phyloP scores from a whole-genome alignment of 1,140 invertebrate species.

The Copidosoma floridanum region DNA sequence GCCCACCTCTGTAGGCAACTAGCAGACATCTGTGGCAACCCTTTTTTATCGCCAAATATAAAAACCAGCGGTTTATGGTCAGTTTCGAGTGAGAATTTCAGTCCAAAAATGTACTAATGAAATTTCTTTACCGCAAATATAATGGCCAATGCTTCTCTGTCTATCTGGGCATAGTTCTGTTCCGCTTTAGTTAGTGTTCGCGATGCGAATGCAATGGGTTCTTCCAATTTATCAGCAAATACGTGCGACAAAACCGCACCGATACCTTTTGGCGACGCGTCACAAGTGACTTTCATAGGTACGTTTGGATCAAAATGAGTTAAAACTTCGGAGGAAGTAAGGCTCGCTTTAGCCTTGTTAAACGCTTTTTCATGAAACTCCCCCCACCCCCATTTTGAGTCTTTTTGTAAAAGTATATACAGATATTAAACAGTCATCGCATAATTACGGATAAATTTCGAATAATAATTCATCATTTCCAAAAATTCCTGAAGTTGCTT shows the following conservation, averaged over 20 bases:
- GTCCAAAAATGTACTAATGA: neutral
- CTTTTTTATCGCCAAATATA: constrained; percentile 46
- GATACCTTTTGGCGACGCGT: too few relatives aligned
- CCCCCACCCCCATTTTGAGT: neutral
- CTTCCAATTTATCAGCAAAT: neutral
- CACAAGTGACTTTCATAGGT: constrained; percentile 5
- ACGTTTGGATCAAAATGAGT: neutral
- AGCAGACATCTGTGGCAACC: constrained; percentile 28
- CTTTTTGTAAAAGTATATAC: neutral
- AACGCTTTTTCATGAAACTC: neutral
- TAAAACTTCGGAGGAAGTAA: constrained; percentile 2
- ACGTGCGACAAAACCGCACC: constrained; percentile 2
- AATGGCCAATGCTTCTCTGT: too few relatives aligned
- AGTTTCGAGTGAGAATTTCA: constrained; percentile 24
- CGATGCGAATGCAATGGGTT: neutral
- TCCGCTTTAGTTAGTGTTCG: neutral
- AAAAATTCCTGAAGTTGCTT: neutral
- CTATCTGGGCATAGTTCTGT: neutral
- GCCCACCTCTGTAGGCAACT: constrained; percentile 1
- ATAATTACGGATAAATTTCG: constrained; percentile 13
- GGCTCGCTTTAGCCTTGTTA: neutral
- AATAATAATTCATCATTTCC: constrained; percentile 9
- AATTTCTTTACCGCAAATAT: too few relatives aligned
- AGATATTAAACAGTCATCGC: neutral
- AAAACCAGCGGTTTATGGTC: constrained; percentile 55